phyloP scores from a whole-genome alignment of 2,113 vertebrate genomes.

The Typhlomys cinereus region DNA sequence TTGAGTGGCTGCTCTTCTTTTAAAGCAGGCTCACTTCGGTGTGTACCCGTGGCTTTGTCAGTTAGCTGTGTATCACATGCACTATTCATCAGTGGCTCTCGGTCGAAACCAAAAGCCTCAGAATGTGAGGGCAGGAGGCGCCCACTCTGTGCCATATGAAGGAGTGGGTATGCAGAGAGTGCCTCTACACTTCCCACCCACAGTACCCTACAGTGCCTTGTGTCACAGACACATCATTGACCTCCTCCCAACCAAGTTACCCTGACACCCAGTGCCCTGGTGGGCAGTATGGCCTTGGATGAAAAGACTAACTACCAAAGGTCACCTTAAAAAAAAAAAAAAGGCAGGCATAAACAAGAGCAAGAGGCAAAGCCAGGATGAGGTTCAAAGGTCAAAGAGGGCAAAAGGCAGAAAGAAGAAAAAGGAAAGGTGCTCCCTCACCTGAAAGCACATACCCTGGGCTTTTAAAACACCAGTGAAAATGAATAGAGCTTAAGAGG shows the following conservation, averaged over 20 bases:
- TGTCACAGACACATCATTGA: accelerated
- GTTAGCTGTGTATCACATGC: background rate
- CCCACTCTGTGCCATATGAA: background rate
- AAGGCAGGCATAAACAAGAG: background rate
- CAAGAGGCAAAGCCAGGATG: slow-evolving; percentile 35
- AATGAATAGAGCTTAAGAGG: background rate
- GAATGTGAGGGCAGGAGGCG: background rate
- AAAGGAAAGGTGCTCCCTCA: background rate
- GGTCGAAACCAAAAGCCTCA: background rate
- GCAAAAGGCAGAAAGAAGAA: background rate
- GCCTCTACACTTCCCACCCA: accelerated
- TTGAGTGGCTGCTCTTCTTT: background rate
- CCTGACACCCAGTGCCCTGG: background rate
- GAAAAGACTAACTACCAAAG: background rate
- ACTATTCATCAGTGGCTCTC: background rate
- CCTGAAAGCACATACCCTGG: slow-evolving; percentile 13
- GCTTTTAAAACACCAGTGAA: background rate
- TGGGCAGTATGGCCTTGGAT: background rate
- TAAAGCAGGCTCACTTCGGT: background rate
- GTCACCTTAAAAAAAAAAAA: background rate
- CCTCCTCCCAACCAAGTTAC: background rate
- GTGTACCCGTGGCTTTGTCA: background rate
- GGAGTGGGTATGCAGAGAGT: accelerated
- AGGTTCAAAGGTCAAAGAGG: slow-evolving; percentile 54
- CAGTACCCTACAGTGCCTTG: accelerated